Evolutionary conservation across 2,888 invertebrate genomes (phyloP).

Genomic region (Xylota sylvarum): DNA sequence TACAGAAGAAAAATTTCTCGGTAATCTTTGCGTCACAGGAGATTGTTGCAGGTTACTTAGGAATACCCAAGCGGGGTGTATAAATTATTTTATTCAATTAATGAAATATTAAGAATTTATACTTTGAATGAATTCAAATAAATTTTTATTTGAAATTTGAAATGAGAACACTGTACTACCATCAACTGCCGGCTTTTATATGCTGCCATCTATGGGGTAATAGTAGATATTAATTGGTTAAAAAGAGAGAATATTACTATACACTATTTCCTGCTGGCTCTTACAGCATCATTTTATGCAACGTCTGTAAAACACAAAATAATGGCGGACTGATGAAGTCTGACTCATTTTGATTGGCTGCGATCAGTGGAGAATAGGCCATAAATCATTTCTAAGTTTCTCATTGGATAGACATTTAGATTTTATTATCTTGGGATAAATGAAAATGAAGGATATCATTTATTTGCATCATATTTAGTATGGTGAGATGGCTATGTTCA

Average conservation of each 20-base stretch:
- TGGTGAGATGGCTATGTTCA: too few relatives aligned
- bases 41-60: neutral
- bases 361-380: neutral
- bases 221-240: neutral
- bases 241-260: neutral
- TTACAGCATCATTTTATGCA: neutral
- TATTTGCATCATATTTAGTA: too few relatives aligned
- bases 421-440: neutral
- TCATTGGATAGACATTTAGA: neutral
- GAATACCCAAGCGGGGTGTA: too few relatives aligned
- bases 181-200: neutral
- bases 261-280: neutral
- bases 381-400: slow-evolving; percentile 22
- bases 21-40: slow-evolving; percentile 4
- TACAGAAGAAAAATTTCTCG: neutral
- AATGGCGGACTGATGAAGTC: slow-evolving; percentile 34
- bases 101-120: too few relatives aligned
- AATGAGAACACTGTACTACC: slow-evolving; percentile 10
- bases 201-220: slow-evolving; percentile 10
- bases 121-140: too few relatives aligned
- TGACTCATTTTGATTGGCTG: slow-evolving; percentile 28
- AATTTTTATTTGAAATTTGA: neutral
- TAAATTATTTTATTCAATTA: too few relatives aligned
- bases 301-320: neutral
- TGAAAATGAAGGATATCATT: slow-evolving; percentile 37